Evolutionary conservation across 2,888 invertebrate species (phyloP), one percentile per base, ranked within the genome.

Genomic region (Agonopterix arenella): DNA sequence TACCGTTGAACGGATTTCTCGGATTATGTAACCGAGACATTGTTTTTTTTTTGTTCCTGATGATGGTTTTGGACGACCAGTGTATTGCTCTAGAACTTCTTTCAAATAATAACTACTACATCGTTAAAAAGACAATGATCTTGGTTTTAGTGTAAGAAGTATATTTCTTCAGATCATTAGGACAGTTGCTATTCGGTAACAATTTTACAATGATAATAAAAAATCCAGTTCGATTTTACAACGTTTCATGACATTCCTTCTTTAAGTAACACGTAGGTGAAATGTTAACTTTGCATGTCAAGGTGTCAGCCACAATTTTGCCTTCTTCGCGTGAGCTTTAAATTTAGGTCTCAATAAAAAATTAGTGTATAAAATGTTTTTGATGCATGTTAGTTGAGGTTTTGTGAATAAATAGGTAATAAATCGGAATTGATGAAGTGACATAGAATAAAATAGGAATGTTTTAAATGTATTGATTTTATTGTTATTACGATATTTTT

Each of bases 201-300:
- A 37, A 48, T 50, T 49, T 46, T 42, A 47, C 45, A 40, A 36
- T 44, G 40, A 40, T 40, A 28, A 28, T 28, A 28, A 10, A 40
- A n/a, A 40, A 3, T 40, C 40, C n/a, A 40, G 40, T 13, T 40
- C 40, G 40, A 57, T 36, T 49, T 56, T 46, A 56, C 53, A 57
- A 66, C 56, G 55, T 58, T 64, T 72, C 70, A 71, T 69, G 70
- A 76, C 76, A 76, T 76, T 76, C 76, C 76, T 68, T 65, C 56
- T 60, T 54, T 57, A 52, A 28, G 53, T 40, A 40, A 11, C 8
- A 11, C 50, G 45, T 62, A 67, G 62, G 60, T 59, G 55, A 60
- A 59, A 57, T 41, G 42, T 48, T 50, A 43, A 41, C 36, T 40
- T 54, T 51, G 48, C 48, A 59, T 36, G 51, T 50, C 51, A 56